These are phyloP conservation scores for Sinosuthora webbiana DNA, from an alignment of 2,113 vertebrate species.

Conservation along the genomic window DNA sequence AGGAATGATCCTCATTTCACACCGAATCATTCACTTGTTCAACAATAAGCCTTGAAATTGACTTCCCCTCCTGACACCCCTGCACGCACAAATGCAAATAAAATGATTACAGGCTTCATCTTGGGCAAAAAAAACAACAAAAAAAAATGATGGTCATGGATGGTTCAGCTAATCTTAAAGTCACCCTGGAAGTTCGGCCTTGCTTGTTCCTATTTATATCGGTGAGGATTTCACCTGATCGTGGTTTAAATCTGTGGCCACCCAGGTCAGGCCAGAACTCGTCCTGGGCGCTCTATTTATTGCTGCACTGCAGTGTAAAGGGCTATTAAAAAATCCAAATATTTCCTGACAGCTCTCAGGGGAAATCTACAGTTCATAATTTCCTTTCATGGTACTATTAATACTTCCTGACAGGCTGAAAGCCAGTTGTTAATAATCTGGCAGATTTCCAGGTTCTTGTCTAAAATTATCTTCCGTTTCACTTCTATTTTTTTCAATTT, in stretches of 20 bases:
- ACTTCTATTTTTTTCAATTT: not conserved
- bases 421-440: constrained; percentile 42
- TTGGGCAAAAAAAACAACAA: not conserved
- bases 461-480: not conserved
- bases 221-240: not conserved
- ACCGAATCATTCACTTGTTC: constrained; percentile 43
- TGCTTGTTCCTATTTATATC: not conserved
- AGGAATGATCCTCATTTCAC: constrained; percentile 30
- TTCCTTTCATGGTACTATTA: constrained; percentile 11
- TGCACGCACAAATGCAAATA: constrained; percentile 13
- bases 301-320: not conserved
- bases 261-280: not conserved
- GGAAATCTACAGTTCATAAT: constrained; percentile 13
- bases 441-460: not conserved
- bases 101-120: constrained; percentile 19
- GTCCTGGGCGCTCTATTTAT: not conserved
- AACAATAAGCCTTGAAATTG: constrained; percentile 50
- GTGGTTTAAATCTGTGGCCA: not conserved
- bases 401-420: constrained; percentile 8
- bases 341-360: not conserved
- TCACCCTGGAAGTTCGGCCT: not conserved
- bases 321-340: not conserved
- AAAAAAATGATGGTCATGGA: not conserved
- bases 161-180: constrained; percentile 1
- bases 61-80: constrained; percentile 20